These are phyloP conservation scores for Astropecten irregularis DNA, from an alignment of 53 echinoderm and acorn worm genomes.

Conservation along the genomic window DNA sequence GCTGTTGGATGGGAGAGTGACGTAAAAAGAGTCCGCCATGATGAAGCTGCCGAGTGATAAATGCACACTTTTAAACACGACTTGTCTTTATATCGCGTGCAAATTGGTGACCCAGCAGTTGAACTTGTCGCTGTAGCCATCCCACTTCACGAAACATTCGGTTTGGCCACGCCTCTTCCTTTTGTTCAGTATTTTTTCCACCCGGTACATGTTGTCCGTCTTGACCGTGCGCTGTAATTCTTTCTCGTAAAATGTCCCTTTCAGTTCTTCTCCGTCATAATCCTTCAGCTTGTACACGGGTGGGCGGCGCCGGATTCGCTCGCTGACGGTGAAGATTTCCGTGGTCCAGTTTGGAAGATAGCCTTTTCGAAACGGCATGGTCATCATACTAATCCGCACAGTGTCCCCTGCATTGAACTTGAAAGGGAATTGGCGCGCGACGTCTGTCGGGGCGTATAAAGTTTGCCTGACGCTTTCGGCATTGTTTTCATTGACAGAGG, in stretches of 20 bases:
- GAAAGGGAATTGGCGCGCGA: neutral
- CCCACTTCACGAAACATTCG: neutral
- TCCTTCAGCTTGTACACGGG: too few relatives aligned
- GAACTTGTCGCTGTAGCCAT: neutral
- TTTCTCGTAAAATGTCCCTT: slow-evolving; percentile 6
- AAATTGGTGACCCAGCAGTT: neutral
- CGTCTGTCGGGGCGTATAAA: slow-evolving; percentile 20
- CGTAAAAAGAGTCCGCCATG: slow-evolving; percentile 57
- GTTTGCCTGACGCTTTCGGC: slow-evolving; percentile 54
- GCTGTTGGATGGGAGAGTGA: slow-evolving; percentile 75
- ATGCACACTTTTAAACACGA: neutral
- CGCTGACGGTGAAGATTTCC: slow-evolving; percentile 55
- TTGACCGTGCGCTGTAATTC: neutral
- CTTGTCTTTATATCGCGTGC: neutral
- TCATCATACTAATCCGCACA: slow-evolving; percentile 57
- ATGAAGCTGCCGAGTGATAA: too few relatives aligned
- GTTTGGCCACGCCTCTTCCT: neutral
- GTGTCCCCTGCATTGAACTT: slow-evolving; percentile 54
- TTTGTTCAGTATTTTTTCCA: neutral
- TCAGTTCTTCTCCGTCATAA: too few relatives aligned
- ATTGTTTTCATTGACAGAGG: slow-evolving; percentile 21
- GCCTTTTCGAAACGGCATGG: slow-evolving; percentile 68
- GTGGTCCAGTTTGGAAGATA: slow-evolving; percentile 77
- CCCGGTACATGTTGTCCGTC: neutral
- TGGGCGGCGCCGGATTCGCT: neutral